Evolutionary conservation across 1,140 invertebrate genomes (phyloP).

Genomic region (Ostrea edulis): DNA sequence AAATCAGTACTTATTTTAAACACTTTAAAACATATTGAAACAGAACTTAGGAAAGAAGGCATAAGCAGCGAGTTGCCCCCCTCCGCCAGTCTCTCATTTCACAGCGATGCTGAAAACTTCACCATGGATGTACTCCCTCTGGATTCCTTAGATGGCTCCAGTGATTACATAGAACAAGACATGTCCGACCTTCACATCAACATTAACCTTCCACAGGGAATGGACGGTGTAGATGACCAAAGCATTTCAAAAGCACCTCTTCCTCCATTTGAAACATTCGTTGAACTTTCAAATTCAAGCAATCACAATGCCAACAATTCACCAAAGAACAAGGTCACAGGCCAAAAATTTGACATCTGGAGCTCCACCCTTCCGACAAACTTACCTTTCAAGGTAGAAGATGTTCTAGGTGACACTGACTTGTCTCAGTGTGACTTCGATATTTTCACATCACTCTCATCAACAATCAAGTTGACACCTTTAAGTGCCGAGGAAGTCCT

Average conservation of each 20-base stretch:
- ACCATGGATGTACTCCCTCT: conserved; percentile 59
- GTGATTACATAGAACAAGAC: conserved; percentile 47
- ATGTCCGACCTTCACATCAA: conserved; percentile 48
- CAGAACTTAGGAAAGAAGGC: conserved; percentile 92
- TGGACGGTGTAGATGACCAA: conserved; percentile 12
- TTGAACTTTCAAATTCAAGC: conserved; percentile 56
- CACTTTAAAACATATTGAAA: conserved; percentile 92
- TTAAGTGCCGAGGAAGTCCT: conserved; percentile 86
- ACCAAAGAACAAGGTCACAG: conserved; percentile 22
- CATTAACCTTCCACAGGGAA: neutral
- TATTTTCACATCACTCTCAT: conserved; percentile 76
- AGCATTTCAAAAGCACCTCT: conserved; percentile 49
- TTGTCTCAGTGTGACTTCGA: conserved; percentile 78
- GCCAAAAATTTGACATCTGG: conserved; percentile 28
- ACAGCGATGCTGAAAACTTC: conserved; percentile 53
- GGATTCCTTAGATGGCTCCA: conserved; percentile 43
- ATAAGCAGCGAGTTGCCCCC: conserved; percentile 67
- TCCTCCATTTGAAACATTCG: conserved; percentile 67
- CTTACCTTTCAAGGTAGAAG: conserved; percentile 66
- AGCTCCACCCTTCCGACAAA: conserved; percentile 3
- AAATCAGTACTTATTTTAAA: conserved; percentile 96
- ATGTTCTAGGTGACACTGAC: conserved; percentile 78
- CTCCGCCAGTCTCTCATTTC: conserved; percentile 56
- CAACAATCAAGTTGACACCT: conserved; percentile 84
- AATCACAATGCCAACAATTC: conserved; percentile 18